These are phyloP conservation scores for Agraylea sexmaculata DNA, from an alignment of 1,140 invertebrate genomes.

Conservation along the genomic window DNA sequence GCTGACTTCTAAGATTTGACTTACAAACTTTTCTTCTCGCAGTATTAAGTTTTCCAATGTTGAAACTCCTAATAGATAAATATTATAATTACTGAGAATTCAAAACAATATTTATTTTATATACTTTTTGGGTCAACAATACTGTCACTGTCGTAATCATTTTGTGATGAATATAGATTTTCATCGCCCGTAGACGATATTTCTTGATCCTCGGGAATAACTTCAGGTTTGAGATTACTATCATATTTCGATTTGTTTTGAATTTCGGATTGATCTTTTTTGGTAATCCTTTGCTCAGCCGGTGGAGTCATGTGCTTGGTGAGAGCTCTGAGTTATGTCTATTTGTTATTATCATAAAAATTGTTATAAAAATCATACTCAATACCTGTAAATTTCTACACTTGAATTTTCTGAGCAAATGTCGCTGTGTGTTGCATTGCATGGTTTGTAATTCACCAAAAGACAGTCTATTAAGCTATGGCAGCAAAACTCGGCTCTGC, in stretches of 20 bases:
- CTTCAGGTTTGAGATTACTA: too few relatives aligned
- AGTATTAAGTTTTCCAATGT: conserved; percentile 26
- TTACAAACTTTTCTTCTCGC: conserved; percentile 39
- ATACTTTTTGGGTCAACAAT: conserved; percentile 8
- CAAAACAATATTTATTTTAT: conserved; percentile 1
- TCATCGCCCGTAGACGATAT: conserved; percentile 23
- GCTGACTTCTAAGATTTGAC: conserved; percentile 36
- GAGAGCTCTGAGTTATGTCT: conserved; percentile 33
- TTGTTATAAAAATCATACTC: too few relatives aligned
- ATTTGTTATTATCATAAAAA: too few relatives aligned
- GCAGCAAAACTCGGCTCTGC: conserved; percentile 35
- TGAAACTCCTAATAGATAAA: conserved; percentile 12
- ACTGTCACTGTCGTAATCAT: conserved; percentile 8
- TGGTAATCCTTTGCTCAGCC: conserved; percentile 15
- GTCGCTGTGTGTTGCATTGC: conserved; percentile 28
- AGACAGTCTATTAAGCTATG: conserved; percentile 38
- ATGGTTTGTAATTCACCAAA: conserved; percentile 34
- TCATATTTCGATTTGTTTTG: conserved; percentile 29
- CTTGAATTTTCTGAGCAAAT: conserved; percentile 31
- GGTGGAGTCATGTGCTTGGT: conserved; percentile 41
- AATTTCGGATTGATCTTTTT: conserved; percentile 27
- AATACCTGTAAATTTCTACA: conserved; percentile 40
- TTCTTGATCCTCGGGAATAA: too few relatives aligned
- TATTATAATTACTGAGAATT: conserved; percentile 1
- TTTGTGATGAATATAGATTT: too few relatives aligned